phyloP scores from a whole-genome alignment of 2,888 invertebrate genomes.

The Drosophila setosimentum region DNA sequence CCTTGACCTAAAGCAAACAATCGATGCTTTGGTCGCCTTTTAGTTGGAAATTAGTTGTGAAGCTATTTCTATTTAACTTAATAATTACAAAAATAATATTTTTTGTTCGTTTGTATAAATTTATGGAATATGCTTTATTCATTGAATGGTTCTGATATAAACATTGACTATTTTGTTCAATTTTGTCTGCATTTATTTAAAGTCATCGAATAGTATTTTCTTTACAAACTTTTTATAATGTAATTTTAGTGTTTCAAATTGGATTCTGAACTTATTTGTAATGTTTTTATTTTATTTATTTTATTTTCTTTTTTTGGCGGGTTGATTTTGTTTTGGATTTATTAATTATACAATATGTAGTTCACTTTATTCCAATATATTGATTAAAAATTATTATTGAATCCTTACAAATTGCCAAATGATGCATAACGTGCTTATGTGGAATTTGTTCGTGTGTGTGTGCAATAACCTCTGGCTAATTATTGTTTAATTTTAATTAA shows the following conservation, averaged over 20 bases:
- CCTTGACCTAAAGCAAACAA: constrained; percentile 19
- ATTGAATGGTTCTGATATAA: constrained; percentile 30
- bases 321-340: constrained; percentile 64
- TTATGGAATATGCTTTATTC: constrained; percentile 44
- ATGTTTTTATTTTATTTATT: constrained; percentile 12
- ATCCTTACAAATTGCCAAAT: constrained; percentile 31
- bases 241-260: constrained; percentile 18
- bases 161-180: constrained; percentile 30
- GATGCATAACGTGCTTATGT: constrained; percentile 32
- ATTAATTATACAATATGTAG: constrained; percentile 42
- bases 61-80: constrained; percentile 8
- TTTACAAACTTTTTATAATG: constrained; percentile 27
- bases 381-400: constrained; percentile 28
- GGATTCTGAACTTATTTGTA: constrained; percentile 52
- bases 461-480: constrained; percentile 48
- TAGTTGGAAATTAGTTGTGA: constrained; percentile 19
- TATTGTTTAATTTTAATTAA: constrained; percentile 60
- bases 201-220: constrained; percentile 13
- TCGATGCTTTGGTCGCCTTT: constrained; percentile 21
- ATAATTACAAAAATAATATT: constrained; percentile 9
- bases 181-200: constrained; percentile 26
- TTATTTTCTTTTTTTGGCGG: constrained; percentile 63
- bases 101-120: constrained; percentile 14
- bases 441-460: constrained; percentile 18
- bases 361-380: constrained; percentile 30